Base-by-base conservation (phyloP, 1,140 invertebrate species). In the Zaprionus taronus region DNA sequence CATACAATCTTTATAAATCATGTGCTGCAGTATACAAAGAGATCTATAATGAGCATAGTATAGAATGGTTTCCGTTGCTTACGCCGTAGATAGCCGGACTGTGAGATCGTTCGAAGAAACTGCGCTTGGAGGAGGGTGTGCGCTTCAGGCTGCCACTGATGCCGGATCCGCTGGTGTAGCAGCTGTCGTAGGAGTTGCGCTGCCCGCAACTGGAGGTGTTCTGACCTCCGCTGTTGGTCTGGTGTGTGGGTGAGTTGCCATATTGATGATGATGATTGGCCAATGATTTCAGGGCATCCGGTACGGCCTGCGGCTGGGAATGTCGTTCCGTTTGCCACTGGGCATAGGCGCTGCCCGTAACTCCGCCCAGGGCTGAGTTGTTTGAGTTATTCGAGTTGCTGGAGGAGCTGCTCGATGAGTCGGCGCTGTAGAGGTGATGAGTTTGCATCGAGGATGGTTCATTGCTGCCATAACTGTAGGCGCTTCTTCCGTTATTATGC, bases 1-100 rank as follows among this genome's bases (percentile, higher is more conserved):
- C 26, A 6, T 26, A 7, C 11, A 31, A 47, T 15, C 26, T 38
- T 1, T 14, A 22, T 14, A 55, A 22, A 58, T 51, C 31, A n/a
- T 36, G 22, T 67, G 56, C 63, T 72, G 55, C 56, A 36, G 69
- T n/a, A 22, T 17, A 60, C 53, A n/a, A n/a, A 11, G 47, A 47
- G 34, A 34, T 49, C 41, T n/a, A 24, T 22, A 34, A 36, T 11
- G 66, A 55, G 31, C 49, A 38, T 24, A 34, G 2, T 34, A 3
- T 41, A n/a, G 20, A 28, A 4, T 60, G n/a, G 17, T 62, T 51
- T 49, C 9, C 47, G 6, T 1, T 69, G 78, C 91, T 92, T 87
- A 92, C 91, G 57, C 74, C 75, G 79, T 92, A 91, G n/a, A 92
- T 70, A 17, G 83, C 90, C 64, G 91, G 91, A 80, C 91, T 92